Conservation (phyloP, 2,888 invertebrate species). For the Teinopalpus imperialis region DNA sequence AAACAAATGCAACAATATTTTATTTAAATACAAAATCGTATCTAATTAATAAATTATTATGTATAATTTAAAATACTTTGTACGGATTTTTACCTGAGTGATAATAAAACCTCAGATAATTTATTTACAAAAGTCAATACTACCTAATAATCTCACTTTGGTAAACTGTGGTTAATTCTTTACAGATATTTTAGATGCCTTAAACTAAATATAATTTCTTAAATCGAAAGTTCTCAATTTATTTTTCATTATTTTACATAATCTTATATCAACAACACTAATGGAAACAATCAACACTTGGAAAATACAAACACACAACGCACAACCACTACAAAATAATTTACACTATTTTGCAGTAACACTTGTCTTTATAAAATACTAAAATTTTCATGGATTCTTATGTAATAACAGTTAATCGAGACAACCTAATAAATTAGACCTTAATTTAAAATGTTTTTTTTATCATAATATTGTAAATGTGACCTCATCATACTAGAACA, state of each 20-base stretch:
- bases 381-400: no score
- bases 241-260: not conserved
- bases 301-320: constrained; percentile 1
- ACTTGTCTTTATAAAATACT: no score
- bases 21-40: constrained; percentile 43
- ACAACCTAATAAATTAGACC: no score
- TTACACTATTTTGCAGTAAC: no score
- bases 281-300: constrained; percentile 4
- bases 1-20: constrained; percentile 77
- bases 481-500: no score
- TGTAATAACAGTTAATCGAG: no score
- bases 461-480: no score
- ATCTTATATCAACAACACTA: constrained; percentile 8
- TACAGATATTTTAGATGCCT: constrained; percentile 15
- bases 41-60: constrained; percentile 69
- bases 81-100: constrained; percentile 50
- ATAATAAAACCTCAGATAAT: constrained; percentile 29
- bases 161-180: constrained; percentile 82
- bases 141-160: constrained; percentile 82
- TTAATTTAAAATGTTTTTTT: no score
- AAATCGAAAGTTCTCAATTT: constrained; percentile 20
- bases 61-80: constrained; percentile 68
- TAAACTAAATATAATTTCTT: constrained; percentile 29
- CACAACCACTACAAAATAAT: constrained; percentile 18
- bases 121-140: constrained; percentile 56